Conservation (phyloP, 2,113 vertebrate species). For the Nibea coibor region DNA sequence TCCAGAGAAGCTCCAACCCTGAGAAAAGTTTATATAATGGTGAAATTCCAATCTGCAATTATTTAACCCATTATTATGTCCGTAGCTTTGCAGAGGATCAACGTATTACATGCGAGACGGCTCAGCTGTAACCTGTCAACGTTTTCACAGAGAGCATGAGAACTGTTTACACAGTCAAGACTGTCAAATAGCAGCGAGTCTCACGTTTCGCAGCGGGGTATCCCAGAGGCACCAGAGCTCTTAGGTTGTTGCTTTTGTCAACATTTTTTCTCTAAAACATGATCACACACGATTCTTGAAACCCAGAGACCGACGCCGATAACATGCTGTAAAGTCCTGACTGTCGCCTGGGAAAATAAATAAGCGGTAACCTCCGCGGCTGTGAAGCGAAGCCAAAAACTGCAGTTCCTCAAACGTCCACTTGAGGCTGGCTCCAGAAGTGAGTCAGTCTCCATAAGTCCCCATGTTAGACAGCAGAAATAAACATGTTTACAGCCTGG, state of each 20-base stretch:
- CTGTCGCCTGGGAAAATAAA: background rate
- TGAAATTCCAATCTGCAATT: background rate
- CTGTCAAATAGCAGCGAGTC: slow-evolving; percentile 25
- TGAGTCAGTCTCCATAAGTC: no score
- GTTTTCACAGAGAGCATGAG: slow-evolving; percentile 41
- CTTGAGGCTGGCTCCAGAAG: no score
- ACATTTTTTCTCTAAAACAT: background rate
- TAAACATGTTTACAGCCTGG: no score
- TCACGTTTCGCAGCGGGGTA: slow-evolving; percentile 16
- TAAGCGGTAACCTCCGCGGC: no score
- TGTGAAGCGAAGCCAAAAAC: no score
- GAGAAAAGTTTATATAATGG: slow-evolving; percentile 38
- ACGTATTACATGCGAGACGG: background rate
- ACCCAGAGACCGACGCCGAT: background rate
- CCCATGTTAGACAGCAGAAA: no score
- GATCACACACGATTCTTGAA: background rate
- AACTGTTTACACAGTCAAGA: slow-evolving; percentile 41
- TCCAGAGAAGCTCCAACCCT: background rate
- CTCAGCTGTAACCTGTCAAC: slow-evolving; percentile 23
- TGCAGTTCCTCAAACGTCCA: no score
- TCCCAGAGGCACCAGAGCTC: slow-evolving; percentile 28
- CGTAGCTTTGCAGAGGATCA: slow-evolving; percentile 5
- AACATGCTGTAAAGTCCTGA: background rate
- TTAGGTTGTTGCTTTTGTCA: slow-evolving; percentile 1
- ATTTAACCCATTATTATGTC: slow-evolving; percentile 33